Percentiles rank a stretch among this genome's conserved stretches.
These are phyloP conservation scores for Diachasma alloeum DNA, from an alignment of 1,140 invertebrate genomes.

Conservation along the genomic window DNA sequence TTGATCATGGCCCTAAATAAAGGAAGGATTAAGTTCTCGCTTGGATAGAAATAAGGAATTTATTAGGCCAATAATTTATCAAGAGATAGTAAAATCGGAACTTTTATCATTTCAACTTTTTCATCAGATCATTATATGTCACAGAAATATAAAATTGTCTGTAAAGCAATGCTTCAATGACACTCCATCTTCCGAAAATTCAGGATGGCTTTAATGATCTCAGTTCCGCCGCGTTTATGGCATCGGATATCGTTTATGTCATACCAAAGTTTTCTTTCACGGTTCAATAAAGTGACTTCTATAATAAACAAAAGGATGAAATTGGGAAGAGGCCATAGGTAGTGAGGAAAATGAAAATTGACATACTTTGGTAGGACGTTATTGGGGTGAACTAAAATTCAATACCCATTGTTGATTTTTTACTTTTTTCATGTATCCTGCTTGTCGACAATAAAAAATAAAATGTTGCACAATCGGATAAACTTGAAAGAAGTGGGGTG, in stretches of 20 bases:
- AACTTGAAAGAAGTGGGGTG: not conserved
- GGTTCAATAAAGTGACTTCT: not conserved
- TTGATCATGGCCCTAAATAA: no score
- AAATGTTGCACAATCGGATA: conserved; percentile 13
- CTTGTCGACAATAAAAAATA: conserved; percentile 3
- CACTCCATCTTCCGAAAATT: not conserved
- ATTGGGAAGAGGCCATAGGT: not conserved
- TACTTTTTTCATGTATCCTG: not conserved
- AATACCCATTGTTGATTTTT: conserved; percentile 1
- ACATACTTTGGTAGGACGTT: not conserved
- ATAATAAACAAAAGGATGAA: not conserved
- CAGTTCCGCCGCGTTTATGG: not conserved
- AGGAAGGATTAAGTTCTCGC: no score
- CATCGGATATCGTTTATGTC: not conserved
- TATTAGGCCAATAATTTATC: no score
- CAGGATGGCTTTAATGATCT: not conserved
- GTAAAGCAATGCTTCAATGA: not conserved
- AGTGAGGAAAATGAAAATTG: conserved; percentile 1
- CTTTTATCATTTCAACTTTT: no score
- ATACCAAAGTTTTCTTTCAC: not conserved
- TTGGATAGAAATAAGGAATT: no score
- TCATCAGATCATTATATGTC: no score
- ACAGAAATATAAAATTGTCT: not conserved
- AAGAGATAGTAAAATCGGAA: no score
- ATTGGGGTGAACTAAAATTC: conserved; percentile 12